A percentile compares a stretch with the other conserved stretches of the same genome.
Conservation (phyloP, 2,797 vertebrate species). For the Clamator glandarius region DNA sequence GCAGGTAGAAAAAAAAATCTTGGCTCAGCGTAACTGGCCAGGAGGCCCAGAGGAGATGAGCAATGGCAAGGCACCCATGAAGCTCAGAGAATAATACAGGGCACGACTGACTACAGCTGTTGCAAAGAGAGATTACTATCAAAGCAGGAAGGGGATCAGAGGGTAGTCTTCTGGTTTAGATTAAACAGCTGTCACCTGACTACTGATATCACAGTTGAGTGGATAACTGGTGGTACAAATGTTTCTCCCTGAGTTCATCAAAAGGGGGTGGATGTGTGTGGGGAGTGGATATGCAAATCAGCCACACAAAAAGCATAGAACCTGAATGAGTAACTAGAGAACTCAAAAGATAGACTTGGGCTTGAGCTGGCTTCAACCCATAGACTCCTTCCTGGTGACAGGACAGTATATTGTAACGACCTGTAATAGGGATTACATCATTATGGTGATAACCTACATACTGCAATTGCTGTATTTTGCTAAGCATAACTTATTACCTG, state of each 20-base stretch:
- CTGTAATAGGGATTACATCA: neutral
- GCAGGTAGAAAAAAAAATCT: neutral
- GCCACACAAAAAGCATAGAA: neutral
- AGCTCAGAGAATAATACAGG: neutral
- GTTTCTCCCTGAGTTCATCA: neutral
- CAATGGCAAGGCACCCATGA: accelerated
- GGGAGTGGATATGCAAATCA: accelerated
- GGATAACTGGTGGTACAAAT: neutral
- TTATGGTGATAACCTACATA: neutral
- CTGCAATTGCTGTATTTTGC: too few species aligned
- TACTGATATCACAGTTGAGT: neutral
- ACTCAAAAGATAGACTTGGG: neutral
- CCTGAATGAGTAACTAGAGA: neutral
- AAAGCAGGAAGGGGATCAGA: neutral
- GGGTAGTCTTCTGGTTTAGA: neutral
- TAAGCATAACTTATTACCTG: neutral
- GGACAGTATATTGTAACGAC: accelerated
- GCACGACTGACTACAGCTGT: too few species aligned
- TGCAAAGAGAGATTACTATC: neutral
- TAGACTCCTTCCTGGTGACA: accelerated
- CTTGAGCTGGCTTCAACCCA: neutral
- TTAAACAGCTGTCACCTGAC: neutral
- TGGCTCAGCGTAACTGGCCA: neutral
- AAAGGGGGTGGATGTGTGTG: accelerated
- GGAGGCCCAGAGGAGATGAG: neutral